These are phyloP conservation scores for Cecropterus lyciades DNA, from an alignment of 1,140 invertebrate species.

Conservation along the genomic window DNA sequence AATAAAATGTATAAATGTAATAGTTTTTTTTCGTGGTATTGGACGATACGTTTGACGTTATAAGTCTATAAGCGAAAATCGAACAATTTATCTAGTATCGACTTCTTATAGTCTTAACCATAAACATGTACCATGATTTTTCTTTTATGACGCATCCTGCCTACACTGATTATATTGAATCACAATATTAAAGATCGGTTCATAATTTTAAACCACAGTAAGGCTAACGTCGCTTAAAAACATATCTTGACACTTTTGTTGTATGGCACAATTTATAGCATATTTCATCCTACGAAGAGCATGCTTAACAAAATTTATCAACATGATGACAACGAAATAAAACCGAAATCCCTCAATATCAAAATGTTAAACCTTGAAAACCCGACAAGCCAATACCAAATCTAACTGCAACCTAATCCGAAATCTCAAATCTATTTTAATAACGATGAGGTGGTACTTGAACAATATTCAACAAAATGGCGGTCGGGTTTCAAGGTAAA, in stretches of 20 bases:
- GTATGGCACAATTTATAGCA: not conserved
- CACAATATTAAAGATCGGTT: not conserved
- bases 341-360: no score
- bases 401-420: no score
- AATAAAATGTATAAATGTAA: no score
- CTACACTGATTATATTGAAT: not conserved
- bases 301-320: not conserved
- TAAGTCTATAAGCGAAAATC: no score
- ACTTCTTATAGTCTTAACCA: no score
- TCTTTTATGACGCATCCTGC: not conserved
- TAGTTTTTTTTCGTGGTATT: no score
- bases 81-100: no score
- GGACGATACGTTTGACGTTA: no score
- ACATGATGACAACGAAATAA: not conserved
- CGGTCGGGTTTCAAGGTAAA: conserved; percentile 39
- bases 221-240: not conserved
- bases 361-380: not conserved
- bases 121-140: no score
- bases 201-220: no score
- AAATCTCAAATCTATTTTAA: not conserved
- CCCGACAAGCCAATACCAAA: not conserved
- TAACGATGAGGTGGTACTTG: not conserved
- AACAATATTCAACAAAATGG: conserved; percentile 8
- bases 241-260: no score
- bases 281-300: not conserved